phyloP scores from a whole-genome alignment of 1,140 invertebrate species.

The Palaemon carinicauda region DNA sequence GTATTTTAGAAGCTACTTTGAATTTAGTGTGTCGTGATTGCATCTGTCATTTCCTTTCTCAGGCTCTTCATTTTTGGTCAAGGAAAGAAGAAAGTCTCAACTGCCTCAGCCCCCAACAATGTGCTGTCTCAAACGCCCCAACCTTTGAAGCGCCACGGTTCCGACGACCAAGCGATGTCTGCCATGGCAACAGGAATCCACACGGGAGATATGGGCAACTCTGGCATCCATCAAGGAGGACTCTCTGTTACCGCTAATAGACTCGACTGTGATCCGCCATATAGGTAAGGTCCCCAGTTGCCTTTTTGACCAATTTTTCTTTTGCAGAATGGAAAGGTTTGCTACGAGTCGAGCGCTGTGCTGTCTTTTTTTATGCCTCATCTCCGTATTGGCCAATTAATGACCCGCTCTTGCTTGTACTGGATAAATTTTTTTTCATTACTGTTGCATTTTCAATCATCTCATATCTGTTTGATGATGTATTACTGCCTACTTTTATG shows the following conservation, averaged over 20 bases:
- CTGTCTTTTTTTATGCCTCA: slow-evolving; percentile 71
- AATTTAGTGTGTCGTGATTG: background rate
- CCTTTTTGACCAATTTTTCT: background rate
- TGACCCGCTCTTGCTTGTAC: too few relatives aligned
- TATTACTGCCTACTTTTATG: too few relatives aligned
- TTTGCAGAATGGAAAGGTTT: slow-evolving; percentile 79
- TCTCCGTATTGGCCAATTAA: slow-evolving; percentile 68
- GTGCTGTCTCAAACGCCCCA: slow-evolving; percentile 48
- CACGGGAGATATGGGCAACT: slow-evolving; percentile 58
- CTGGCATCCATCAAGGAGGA: slow-evolving; percentile 59
- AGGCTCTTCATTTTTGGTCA: slow-evolving; percentile 90
- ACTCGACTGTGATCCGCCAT: slow-evolving; percentile 58
- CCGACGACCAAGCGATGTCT: slow-evolving; percentile 62
- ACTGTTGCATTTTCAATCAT: too few relatives aligned
- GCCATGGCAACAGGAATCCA: slow-evolving; percentile 54
- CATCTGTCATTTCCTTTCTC: slow-evolving; percentile 33
- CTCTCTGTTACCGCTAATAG: slow-evolving; percentile 60
- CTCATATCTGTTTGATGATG: too few relatives aligned
- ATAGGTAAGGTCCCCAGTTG: slow-evolving; percentile 56
- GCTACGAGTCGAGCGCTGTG: slow-evolving; percentile 79
- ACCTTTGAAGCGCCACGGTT: slow-evolving; percentile 58
- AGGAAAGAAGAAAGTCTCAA: slow-evolving; percentile 82
- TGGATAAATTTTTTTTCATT: too few relatives aligned
- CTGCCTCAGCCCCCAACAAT: slow-evolving; percentile 64
- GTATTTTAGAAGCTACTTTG: too few relatives aligned